phyloP scores from a whole-genome alignment of 2,113 vertebrate species.

The Saguinus imperator region DNA sequence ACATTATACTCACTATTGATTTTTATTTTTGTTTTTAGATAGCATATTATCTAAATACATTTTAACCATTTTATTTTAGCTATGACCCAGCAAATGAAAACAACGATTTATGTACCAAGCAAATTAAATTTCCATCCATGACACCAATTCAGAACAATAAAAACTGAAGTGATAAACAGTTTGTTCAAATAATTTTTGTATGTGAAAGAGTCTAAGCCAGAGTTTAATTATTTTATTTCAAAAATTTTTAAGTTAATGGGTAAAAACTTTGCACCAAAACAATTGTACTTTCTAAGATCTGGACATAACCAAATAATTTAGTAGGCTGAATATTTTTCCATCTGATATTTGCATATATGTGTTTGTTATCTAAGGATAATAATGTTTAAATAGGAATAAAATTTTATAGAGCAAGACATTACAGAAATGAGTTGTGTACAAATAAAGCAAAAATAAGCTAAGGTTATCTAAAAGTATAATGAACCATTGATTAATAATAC shows the following conservation, averaged over 20 bases:
- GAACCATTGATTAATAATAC: conserved; percentile 86
- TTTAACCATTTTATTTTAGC: conserved; percentile 23
- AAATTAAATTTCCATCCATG: conserved; percentile 28
- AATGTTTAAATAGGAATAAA: conserved; percentile 80
- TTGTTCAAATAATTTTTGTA: neutral
- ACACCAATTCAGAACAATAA: conserved; percentile 44
- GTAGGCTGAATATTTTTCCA: neutral
- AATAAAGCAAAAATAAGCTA: conserved; percentile 83
- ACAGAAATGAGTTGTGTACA: conserved; percentile 82
- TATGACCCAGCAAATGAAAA: conserved; percentile 46
- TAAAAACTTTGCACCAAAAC: neutral
- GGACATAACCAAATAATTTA: conserved; percentile 18
- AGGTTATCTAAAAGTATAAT: conserved; percentile 84
- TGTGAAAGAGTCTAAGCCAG: neutral
- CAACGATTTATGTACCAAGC: conserved; percentile 5
- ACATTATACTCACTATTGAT: conserved; percentile 46
- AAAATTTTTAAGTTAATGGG: neutral
- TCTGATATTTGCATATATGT: conserved; percentile 37
- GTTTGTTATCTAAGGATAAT: conserved; percentile 50
- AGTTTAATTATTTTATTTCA: conserved; percentile 38
- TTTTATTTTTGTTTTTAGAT: conserved; percentile 42
- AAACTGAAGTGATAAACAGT: conserved; percentile 49
- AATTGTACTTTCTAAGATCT: neutral
- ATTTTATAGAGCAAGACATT: conserved; percentile 77
- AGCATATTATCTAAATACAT: conserved; percentile 19